Base-by-base conservation (phyloP, 2,113 vertebrate species). In the Petroica traversi region DNA sequence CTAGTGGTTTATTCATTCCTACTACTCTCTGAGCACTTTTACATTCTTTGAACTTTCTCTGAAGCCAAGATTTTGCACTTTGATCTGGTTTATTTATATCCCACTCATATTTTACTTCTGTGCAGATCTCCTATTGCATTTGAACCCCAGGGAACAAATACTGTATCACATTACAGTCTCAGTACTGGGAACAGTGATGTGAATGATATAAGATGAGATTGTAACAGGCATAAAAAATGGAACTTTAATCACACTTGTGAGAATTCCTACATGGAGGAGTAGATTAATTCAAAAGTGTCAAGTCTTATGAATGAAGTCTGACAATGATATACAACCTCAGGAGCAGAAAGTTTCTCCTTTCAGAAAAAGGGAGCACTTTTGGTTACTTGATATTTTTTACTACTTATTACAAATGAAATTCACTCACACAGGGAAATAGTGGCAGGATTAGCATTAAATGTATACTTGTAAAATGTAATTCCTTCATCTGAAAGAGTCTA, bases 51-150 rank as follows among this genome's bases (percentile, higher is more conserved):
- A 96, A 88, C 79, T 93, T 90, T n/a, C 54, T 83, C 94, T 94
- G 59, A 97, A 97, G 93, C 40, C 48, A 78, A 71, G 51, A 93
- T 71, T 95, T 82, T 15, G 2, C 36, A 49, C 51, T 94, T 80
- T 96, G 80, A 88, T 91, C 76, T 92, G 16, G 19, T 95, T 88
- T 97, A 92, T 96, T 93, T 86, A 90, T 92, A 94, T 40, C 48
- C 23, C 18, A 5, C 8, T 68, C 33, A 49, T 75, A 59, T 31
- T 91, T 84, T 36, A 85, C 36, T 84, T 92, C 38, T 90, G 76
- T 7, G 0, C 16, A 89, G 62, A 83, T 91, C 49, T 71, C 73
- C 58, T 71, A 26, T 85, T 74, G 38, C 68, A 75, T 41, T 87
- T 83, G 89, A 91, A 85, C 73, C 33, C 55, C 45, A 62, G 90